These are phyloP conservation scores for Coleophora flavipennella DNA, from an alignment of 2,888 invertebrate genomes.

Conservation along the genomic window DNA sequence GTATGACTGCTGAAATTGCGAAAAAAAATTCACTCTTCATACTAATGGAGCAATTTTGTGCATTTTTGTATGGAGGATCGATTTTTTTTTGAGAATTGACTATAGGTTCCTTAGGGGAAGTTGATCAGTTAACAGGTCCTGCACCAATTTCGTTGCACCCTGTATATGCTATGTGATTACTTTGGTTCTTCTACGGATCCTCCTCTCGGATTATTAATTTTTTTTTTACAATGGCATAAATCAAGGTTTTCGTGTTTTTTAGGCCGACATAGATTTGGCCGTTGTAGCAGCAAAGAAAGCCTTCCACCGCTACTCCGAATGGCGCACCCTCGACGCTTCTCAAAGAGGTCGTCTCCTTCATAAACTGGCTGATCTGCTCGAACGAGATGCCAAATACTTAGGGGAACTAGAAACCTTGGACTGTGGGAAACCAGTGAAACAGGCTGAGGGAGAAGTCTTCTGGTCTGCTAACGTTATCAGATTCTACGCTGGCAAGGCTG, in stretches of 20 bases:
- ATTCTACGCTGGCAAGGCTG: conserved; percentile 93
- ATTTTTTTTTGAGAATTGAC: too few relatives aligned
- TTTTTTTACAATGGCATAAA: not conserved
- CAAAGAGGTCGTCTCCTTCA: conserved; percentile 80
- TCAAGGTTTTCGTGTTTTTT: not conserved
- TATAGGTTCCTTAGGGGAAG: too few relatives aligned
- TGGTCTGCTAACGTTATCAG: conserved; percentile 75
- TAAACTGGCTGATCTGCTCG: conserved; percentile 82
- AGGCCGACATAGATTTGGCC: conserved; percentile 86
- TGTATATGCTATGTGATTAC: too few relatives aligned
- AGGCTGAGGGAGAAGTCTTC: conserved; percentile 77
- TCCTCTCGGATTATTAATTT: too few relatives aligned
- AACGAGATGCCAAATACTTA: conserved; percentile 78
- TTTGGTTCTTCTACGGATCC: too few relatives aligned
- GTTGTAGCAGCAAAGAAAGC: conserved; percentile 85
- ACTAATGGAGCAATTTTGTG: too few relatives aligned
- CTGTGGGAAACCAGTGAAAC: conserved; percentile 89
- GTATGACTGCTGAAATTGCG: too few relatives aligned
- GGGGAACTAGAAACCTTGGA: conserved; percentile 93
- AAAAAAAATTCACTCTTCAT: too few relatives aligned
- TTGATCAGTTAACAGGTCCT: too few relatives aligned
- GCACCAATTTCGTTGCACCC: too few relatives aligned
- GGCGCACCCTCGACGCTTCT: conserved; percentile 87
- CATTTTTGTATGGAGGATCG: too few relatives aligned
- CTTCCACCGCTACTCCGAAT: conserved; percentile 80